These are phyloP conservation scores for Nephrotoma guestfalica DNA, from an alignment of 2,888 invertebrate genomes.

Conservation along the genomic window DNA sequence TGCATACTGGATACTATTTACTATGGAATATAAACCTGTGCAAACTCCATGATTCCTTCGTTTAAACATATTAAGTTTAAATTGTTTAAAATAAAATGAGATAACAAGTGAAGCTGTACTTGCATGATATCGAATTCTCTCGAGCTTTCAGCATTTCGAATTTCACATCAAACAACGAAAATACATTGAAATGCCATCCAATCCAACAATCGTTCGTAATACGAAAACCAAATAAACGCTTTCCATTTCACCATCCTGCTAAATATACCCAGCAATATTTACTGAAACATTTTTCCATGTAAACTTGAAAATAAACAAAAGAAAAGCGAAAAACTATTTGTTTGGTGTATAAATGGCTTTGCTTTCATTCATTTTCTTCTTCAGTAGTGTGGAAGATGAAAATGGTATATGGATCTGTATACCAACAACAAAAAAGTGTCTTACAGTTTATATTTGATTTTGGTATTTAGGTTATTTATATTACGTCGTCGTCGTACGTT, in stretches of 20 bases:
- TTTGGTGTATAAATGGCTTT: not conserved
- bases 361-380: not conserved
- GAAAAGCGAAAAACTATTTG: not conserved
- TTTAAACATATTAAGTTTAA: no score
- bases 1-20: no score
- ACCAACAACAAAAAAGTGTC: not conserved
- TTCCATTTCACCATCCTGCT: not conserved
- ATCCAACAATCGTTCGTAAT: not conserved
- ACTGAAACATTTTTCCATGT: not conserved
- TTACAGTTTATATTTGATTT: not conserved
- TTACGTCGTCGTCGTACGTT: not conserved
- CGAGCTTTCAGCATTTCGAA: no score
- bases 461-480: not conserved
- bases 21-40: no score
- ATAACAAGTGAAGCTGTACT: no score
- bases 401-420: not conserved
- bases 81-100: no score
- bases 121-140: no score
- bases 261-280: not conserved
- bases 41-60: no score
- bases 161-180: not conserved
- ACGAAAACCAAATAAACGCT: not conserved
- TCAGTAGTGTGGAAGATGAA: not conserved
- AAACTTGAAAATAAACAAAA: not conserved
- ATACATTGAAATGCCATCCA: not conserved